phyloP scores from a whole-genome alignment of 2,113 vertebrate genomes.

The Periophthalmodon schlosseri region DNA sequence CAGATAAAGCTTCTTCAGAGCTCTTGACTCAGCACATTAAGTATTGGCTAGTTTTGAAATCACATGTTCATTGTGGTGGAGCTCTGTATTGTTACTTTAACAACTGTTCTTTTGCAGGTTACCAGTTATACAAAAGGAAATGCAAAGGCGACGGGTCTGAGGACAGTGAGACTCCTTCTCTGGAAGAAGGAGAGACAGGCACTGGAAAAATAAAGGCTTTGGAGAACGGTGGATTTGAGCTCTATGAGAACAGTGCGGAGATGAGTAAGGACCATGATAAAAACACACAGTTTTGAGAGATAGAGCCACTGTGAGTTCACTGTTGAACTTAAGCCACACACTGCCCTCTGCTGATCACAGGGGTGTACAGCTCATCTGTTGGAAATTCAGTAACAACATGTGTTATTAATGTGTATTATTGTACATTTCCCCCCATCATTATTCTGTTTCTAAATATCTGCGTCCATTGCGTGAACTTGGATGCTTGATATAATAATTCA shows the following conservation, averaged over 20 bases:
- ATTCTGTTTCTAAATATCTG: too few species aligned
- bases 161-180: conserved; percentile 38
- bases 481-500: too few species aligned
- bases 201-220: conserved; percentile 42
- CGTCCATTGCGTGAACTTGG: too few species aligned
- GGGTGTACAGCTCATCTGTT: conserved; percentile 11
- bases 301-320: too few species aligned
- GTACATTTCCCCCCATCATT: too few species aligned
- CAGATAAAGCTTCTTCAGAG: too few species aligned
- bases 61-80: too few species aligned
- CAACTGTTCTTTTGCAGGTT: conserved; percentile 71
- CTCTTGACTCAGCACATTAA: too few species aligned
- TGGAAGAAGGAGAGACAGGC: conserved; percentile 21
- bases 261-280: conserved; percentile 27
- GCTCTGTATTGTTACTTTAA: neutral
- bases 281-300: conserved; percentile 60
- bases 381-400: neutral
- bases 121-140: conserved; percentile 71
- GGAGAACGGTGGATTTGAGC: conserved; percentile 77
- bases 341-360: conserved; percentile 33
- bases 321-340: conserved; percentile 11
- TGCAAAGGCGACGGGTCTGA: neutral
- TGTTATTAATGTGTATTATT: too few species aligned
- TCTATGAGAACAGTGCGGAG: conserved; percentile 45
- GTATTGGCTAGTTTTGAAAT: too few species aligned